Evolutionary conservation across 2,888 invertebrate genomes (phyloP).

Genomic region (Bibio marci): DNA sequence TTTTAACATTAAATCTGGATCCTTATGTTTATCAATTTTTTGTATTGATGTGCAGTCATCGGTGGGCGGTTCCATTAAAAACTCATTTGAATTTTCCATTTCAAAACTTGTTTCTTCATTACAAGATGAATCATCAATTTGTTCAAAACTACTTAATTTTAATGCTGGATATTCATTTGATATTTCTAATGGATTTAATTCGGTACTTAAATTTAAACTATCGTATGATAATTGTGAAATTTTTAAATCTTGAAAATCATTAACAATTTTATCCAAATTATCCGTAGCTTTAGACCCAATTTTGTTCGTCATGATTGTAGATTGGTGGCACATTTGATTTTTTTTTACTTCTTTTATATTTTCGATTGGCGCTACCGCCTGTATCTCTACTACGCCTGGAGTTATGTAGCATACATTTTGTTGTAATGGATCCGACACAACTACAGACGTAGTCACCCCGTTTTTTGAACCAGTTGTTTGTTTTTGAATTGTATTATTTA

Average conservation of each 20-base stretch:
- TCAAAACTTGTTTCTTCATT: conserved; percentile 27
- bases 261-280: background rate
- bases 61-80: conserved; percentile 14
- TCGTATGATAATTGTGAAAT: conserved; percentile 9
- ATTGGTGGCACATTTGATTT: conserved; percentile 15
- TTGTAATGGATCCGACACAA: conserved; percentile 30
- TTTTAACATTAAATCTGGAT: conserved; percentile 50
- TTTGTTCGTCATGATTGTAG: conserved; percentile 8
- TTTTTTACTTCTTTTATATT: conserved; percentile 7
- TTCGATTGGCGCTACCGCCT: conserved; percentile 28
- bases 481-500: conserved; percentile 7
- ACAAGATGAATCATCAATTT: conserved; percentile 18
- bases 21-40: conserved; percentile 33
- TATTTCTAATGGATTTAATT: conserved; percentile 12
- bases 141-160: conserved; percentile 23
- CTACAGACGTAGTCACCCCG: conserved; percentile 57
- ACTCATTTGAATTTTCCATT: conserved; percentile 33
- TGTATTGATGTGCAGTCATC: background rate
- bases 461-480: conserved; percentile 40
- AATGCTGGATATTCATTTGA: conserved; percentile 33
- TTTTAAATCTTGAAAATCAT: background rate
- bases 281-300: conserved; percentile 12
- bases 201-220: conserved; percentile 20
- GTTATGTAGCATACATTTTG: conserved; percentile 26
- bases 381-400: conserved; percentile 38